Evolutionary conservation across 2,797 vertebrate species (phyloP).

Genomic region (Sebastolobus altivelis): DNA sequence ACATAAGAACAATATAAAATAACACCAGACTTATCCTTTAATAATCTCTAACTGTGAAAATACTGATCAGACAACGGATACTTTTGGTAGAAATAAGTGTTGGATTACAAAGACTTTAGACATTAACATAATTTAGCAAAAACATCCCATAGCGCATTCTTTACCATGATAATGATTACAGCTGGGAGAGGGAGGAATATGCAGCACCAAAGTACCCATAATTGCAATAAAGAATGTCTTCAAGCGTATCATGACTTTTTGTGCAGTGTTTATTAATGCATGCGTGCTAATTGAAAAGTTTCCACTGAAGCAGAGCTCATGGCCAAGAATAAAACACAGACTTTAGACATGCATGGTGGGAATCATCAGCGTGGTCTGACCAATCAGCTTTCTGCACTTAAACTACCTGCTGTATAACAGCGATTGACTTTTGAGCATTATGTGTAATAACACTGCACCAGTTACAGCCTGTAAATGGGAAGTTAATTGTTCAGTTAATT

Average conservation of each 20-base stretch:
- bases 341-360: constrained; percentile 27
- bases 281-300: constrained; percentile 52
- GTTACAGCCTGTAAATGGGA: constrained; percentile 61
- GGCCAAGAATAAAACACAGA: constrained; percentile 8
- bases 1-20: neutral
- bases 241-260: constrained; percentile 48
- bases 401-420: constrained; percentile 27
- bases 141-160: constrained; percentile 35
- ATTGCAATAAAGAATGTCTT: constrained; percentile 53
- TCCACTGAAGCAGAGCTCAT: constrained; percentile 29
- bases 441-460: constrained; percentile 45
- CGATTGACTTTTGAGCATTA: constrained; percentile 43
- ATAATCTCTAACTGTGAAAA: constrained; percentile 4
- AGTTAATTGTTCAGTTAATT: constrained; percentile 76
- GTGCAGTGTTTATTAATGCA: constrained; percentile 52
- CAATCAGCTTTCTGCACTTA: constrained; percentile 20
- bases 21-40: neutral
- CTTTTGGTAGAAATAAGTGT: constrained; percentile 3
- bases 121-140: constrained; percentile 44
- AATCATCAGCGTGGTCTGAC: neutral
- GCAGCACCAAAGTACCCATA: constrained; percentile 29
- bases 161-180: constrained; percentile 38
- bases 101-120: constrained; percentile 13
- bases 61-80: constrained; percentile 8
- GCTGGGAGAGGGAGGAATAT: constrained; percentile 25